Conservation (phyloP, 2,113 vertebrate genomes). For the Perca fluviatilis region DNA sequence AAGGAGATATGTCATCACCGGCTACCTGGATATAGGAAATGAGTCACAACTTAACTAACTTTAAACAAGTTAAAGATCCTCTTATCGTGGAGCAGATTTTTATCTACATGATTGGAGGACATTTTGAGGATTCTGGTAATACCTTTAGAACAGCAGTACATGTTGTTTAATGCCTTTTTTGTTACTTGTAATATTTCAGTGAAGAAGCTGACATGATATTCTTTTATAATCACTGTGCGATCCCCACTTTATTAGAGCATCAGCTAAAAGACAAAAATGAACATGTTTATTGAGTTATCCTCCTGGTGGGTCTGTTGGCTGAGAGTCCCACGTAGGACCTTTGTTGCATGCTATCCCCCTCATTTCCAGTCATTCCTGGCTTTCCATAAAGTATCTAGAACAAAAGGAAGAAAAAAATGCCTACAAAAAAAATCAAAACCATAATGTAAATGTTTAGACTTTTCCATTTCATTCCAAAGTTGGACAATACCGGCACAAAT, state of each 20-base stretch:
- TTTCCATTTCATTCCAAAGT: slow-evolving; percentile 48
- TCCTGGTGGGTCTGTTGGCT: slow-evolving; percentile 41
- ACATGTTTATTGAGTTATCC: slow-evolving; percentile 58
- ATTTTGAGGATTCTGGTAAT: not conserved
- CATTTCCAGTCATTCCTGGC: slow-evolving; percentile 46
- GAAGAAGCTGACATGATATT: not conserved
- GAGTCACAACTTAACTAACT: not conserved
- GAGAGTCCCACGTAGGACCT: slow-evolving; percentile 16
- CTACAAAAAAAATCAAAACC: slow-evolving; percentile 44
- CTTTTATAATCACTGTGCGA: slow-evolving; percentile 9
- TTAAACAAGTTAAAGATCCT: not conserved
- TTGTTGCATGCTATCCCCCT: slow-evolving; percentile 16
- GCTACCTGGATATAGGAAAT: not conserved
- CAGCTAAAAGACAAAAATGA: slow-evolving; percentile 25
- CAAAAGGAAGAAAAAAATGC: slow-evolving; percentile 55
- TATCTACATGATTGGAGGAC: not conserved
- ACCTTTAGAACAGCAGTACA: not conserved
- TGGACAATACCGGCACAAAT: slow-evolving; percentile 31
- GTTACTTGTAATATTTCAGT: not conserved
- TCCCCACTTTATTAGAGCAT: slow-evolving; percentile 44
- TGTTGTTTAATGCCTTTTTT: not conserved
- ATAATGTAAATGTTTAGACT: slow-evolving; percentile 54
- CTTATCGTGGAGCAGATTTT: not conserved
- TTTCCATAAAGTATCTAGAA: slow-evolving; percentile 47
- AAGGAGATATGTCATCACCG: not conserved